Percentiles rank a stretch among this genome's conserved stretches.
phyloP scores from a whole-genome alignment of 2,888 invertebrate species.

The Gymnocheta viridis region DNA sequence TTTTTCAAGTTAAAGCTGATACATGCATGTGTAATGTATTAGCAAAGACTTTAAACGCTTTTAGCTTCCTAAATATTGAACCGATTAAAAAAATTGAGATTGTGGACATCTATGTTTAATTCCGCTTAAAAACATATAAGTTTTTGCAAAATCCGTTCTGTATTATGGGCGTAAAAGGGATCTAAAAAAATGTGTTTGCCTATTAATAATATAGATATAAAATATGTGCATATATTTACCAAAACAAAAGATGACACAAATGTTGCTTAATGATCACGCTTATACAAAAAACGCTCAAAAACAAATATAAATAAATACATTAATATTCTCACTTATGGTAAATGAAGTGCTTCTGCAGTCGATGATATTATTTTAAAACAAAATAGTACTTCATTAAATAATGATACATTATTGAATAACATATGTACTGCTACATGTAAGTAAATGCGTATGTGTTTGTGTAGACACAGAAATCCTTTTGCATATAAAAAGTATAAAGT shows the following conservation, averaged over 20 bases:
- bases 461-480: background rate
- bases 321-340: constrained; percentile 14
- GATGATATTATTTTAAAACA: constrained; percentile 5
- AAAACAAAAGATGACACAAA: background rate
- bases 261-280: no score
- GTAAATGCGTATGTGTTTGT: background rate
- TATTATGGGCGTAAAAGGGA: no score
- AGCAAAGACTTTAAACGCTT: no score
- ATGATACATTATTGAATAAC: background rate
- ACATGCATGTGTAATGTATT: no score
- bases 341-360: constrained; percentile 7
- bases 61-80: no score
- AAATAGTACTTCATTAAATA: background rate
- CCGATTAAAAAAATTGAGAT: no score
- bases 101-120: no score
- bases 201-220: background rate
- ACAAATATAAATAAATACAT: background rate
- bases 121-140: no score
- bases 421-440: background rate
- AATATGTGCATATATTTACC: constrained; percentile 1
- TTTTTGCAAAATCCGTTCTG: no score
- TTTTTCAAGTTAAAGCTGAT: no score
- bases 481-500: background rate
- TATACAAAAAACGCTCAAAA: background rate
- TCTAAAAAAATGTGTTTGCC: no score